Conservation (phyloP, 2,888 invertebrate species). For the Polyommatus iphigenia region DNA sequence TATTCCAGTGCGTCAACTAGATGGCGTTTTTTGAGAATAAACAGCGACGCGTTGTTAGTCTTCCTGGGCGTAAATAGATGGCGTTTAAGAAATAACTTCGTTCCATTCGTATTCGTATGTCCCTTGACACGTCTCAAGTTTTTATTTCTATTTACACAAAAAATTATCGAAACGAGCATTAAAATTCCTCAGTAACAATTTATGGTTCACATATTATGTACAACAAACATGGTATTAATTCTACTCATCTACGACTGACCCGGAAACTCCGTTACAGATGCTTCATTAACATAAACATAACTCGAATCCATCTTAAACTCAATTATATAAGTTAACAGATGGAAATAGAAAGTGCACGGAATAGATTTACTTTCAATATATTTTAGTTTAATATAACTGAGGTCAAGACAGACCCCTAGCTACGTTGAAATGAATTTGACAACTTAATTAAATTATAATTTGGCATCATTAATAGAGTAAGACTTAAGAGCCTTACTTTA, state of each 20-base stretch:
- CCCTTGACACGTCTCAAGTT: background rate
- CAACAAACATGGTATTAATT: background rate
- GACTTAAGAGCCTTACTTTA: no score
- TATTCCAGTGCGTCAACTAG: no score
- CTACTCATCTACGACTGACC: background rate
- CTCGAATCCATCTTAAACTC: background rate
- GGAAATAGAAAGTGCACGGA: constrained; percentile 12
- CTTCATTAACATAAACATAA: background rate
- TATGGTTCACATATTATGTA: background rate
- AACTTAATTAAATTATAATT: background rate
- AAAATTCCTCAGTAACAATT: no score
- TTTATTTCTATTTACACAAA: background rate
- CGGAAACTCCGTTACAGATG: background rate
- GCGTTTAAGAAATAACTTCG: no score
- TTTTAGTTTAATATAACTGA: background rate
- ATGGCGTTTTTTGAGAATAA: no score
- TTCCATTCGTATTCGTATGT: no score
- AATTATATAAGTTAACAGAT: constrained; percentile 1
- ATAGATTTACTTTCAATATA: constrained; percentile 5
- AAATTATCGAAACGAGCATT: background rate
- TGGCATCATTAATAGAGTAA: no score
- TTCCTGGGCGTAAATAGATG: no score
- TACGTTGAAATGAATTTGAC: background rate
- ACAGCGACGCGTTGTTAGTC: no score
- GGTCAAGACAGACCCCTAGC: background rate